phyloP scores from a whole-genome alignment of 2,113 vertebrate species.

The Chionis minor region DNA sequence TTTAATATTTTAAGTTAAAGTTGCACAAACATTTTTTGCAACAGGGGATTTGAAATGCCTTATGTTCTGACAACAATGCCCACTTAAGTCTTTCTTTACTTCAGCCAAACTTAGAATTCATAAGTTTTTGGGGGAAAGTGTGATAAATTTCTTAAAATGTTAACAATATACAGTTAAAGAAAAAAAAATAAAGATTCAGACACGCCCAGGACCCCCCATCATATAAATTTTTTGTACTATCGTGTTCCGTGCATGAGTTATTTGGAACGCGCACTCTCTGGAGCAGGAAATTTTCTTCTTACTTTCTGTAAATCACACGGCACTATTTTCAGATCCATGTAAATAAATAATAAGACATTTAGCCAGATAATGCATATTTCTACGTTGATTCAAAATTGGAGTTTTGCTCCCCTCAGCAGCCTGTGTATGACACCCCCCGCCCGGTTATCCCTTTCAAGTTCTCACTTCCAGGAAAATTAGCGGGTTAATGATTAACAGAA shows the following conservation, averaged over 20 bases:
- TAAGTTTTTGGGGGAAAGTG: not conserved
- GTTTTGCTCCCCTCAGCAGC: not conserved
- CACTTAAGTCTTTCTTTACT: not conserved
- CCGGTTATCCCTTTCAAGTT: no score
- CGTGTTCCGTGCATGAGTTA: not conserved
- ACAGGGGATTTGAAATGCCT: not conserved
- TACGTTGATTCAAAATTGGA: not conserved
- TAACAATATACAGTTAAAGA: not conserved
- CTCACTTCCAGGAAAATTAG: not conserved
- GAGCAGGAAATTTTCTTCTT: not conserved
- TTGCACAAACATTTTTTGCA: not conserved
- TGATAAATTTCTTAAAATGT: fast-evolving
- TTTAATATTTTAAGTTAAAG: not conserved
- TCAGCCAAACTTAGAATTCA: not conserved
- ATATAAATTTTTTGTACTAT: not conserved
- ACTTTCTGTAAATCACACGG: not conserved
- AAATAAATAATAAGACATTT: constrained; percentile 15
- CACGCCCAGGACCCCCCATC: not conserved
- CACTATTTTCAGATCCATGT: not conserved
- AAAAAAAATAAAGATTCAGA: not conserved
- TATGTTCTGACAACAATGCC: not conserved
- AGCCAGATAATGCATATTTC: not conserved
- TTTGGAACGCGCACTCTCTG: not conserved
- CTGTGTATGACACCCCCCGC: not conserved
- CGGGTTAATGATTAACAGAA: not conserved